Evolutionary conservation across 2,113 vertebrate species (phyloP), one percentile per base, ranked within the genome.

Genomic region (Semnornis frantzii): DNA sequence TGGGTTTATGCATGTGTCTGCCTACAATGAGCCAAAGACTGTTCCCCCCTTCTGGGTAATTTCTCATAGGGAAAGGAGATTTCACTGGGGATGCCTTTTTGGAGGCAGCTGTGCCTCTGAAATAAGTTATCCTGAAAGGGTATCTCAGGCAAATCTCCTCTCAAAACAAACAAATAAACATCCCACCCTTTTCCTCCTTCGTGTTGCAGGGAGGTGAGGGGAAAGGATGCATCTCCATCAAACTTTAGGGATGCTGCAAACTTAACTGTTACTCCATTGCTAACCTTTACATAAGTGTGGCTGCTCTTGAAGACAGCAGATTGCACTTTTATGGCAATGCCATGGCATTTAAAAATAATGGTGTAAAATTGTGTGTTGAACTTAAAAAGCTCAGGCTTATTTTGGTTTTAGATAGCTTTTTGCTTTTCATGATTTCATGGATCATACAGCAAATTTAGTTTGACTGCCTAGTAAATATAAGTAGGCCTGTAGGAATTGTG

Each of bases 361-460:
- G 12, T 66, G 23, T 66, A 73, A 89, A 89, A 73, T 10, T 65
- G 4, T 79, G 39, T 2, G 0, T 59, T 76, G 60, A 85, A 66
- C 16, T 95, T 52, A 73, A 54, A 54, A 34, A 82, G 46, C 18
- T 82, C 15, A 24, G 39, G 18, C 24, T 69, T 87, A 62, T 39
- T 92, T 62, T 72, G 65, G 4, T 58, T 92, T 58, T 87, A 69
- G 62, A 23, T 62, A 57, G 31, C 18, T 79, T 71, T 58, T 82
- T 65, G 50, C 39, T 82, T 82, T 92, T 92, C 76, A 82, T 87
- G 66, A 50, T 91, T 91, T 94, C 34, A 85, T 76, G 87, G 59
- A 30, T 90, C 66, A 44, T 75, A 62, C 31, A 85, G 68, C 59
- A 95, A 87, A 79, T 89, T 58, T 69, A 63, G 28, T 91, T 87